Evolutionary conservation across 2,888 invertebrate species (phyloP), one percentile per base, ranked within the genome.

Genomic region (Torymus texanus): DNA sequence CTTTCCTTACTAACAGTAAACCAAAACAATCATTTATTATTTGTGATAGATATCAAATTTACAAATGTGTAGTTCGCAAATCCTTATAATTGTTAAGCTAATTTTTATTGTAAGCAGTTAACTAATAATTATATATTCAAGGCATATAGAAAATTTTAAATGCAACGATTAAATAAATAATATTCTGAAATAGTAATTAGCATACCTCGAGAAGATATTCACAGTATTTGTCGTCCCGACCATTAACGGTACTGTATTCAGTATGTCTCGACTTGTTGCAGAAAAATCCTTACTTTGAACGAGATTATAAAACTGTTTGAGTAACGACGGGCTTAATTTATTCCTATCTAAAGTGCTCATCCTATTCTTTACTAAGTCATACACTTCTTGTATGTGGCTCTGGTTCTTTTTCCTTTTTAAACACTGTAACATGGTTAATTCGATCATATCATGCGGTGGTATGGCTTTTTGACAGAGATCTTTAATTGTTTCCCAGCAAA

Each of bases 341-440:
- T 56, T 63, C 21, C 63, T 79, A 13, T 82, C 82, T 2, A 21
- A 1, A 5, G 12, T 2, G 3, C 12, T 67, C 2, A 81, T 12
- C 50, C 59, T 66, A 18, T 67, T 78, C 2, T 56, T 63, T 0
- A 85, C 63, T 16, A 85, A 56, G 59, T 84, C 80, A 13, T 85
- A 62, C 50, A 88, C 63, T 16, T 86, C 85, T 0, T 56, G 12
- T 29, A 84, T 71, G 24, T 87, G 71, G 13, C 14, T 21, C 29
- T 58, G n/a, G 51, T 76, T 72, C 76, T 83, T 58, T 78, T 77
- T 70, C 2, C 74, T 13, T 0, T 56, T 62, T 18, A 84, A 21
- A 62, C 84, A 85, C 56, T 88, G 85, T 3, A 61, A 0, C 41
- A 88, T 51, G 18, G 87, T 72, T 0, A 53, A 56, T 4, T 83